Conservation (phyloP, 2,113 vertebrate genomes). For the Pan paniscus region DNA sequence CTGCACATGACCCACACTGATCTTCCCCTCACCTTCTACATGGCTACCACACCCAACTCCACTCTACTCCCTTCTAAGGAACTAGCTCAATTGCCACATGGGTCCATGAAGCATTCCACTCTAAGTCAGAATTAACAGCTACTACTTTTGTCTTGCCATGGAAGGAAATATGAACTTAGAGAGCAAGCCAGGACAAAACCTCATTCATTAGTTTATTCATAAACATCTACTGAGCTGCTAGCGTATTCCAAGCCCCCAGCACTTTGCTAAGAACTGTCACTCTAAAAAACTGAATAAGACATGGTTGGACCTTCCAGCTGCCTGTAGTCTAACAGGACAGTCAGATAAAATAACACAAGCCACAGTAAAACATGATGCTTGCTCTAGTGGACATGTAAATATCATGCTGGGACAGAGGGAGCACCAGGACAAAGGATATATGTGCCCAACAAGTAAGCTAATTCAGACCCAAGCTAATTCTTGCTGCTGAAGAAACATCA, state of each 20-base stretch:
- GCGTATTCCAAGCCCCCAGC: not conserved
- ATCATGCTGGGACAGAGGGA: not conserved
- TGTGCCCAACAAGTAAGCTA: not conserved
- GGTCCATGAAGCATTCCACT: not conserved
- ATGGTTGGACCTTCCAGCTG: not conserved
- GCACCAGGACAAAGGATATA: not conserved
- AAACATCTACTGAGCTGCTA: not conserved
- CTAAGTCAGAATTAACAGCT: not conserved
- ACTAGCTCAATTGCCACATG: not conserved
- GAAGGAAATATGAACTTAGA: not conserved
- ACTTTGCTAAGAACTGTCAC: not conserved
- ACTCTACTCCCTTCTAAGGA: not conserved
- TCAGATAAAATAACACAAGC: not conserved
- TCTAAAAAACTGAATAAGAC: not conserved
- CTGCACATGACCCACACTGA: not conserved
- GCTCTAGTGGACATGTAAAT: not conserved
- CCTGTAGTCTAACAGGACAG: not conserved
- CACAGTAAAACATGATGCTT: not conserved
- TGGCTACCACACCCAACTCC: not conserved
- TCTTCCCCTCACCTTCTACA: not conserved
- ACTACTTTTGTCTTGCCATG: not conserved
- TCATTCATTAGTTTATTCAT: not conserved
- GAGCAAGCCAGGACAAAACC: not conserved
- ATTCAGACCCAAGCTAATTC: not conserved
- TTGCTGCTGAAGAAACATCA: not conserved